phyloP scores from a whole-genome alignment of 2,888 invertebrate species.

The Xestia ashworthii region DNA sequence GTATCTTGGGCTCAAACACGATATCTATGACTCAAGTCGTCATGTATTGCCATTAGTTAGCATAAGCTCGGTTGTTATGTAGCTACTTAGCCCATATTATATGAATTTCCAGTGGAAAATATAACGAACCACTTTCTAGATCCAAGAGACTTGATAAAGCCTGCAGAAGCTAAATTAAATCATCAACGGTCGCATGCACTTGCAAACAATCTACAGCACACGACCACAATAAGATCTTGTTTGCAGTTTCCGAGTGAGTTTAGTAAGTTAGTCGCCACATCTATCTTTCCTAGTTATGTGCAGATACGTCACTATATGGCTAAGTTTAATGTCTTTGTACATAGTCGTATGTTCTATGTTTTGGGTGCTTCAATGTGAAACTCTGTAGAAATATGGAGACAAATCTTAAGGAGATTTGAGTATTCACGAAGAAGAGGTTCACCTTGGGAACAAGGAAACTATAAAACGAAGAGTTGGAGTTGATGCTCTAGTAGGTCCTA shows the following conservation, averaged over 20 bases:
- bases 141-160: slow-evolving; percentile 12
- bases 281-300: slow-evolving; percentile 49
- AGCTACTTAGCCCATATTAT: neutral
- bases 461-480: neutral
- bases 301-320: slow-evolving; percentile 27
- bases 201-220: slow-evolving; percentile 54
- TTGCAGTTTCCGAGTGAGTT: slow-evolving; percentile 59
- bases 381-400: neutral
- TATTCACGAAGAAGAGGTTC: neutral
- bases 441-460: neutral
- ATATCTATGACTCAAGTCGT: too few species aligned
- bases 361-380: neutral
- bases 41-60: neutral
- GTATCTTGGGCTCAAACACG: too few species aligned
- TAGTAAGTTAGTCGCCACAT: slow-evolving; percentile 56
- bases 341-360: neutral
- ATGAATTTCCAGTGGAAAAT: neutral
- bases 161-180: slow-evolving; percentile 56
- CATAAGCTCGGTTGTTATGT: neutral
- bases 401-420: neutral
- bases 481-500: neutral
- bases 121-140: neutral
- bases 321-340: slow-evolving; percentile 28
- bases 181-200: slow-evolving; percentile 58
- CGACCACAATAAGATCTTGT: slow-evolving; percentile 65